Percentiles rank a stretch among this genome's conserved stretches.
phyloP scores from a whole-genome alignment of 2,113 vertebrate genomes.

The Mesocricetus auratus region DNA sequence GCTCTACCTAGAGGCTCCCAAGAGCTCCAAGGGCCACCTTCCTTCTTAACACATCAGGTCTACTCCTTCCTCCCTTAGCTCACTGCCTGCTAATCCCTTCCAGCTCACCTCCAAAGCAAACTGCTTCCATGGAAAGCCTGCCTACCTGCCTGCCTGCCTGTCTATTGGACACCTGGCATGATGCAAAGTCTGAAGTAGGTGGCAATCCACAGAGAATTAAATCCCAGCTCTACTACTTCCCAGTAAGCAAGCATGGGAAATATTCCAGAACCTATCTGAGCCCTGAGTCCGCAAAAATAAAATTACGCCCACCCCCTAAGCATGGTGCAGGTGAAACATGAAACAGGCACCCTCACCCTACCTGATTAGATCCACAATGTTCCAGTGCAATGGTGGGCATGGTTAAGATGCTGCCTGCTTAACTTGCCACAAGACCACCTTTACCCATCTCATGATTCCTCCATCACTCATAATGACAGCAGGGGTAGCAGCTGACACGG shows the following conservation, averaged over 20 bases:
- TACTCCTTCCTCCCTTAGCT: not conserved
- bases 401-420: rapidly evolving
- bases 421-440: not conserved
- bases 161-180: rapidly evolving
- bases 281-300: not conserved
- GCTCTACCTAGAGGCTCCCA: too few species aligned
- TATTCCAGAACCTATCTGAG: not conserved
- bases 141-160: not conserved
- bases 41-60: not conserved
- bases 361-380: too few species aligned
- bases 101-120: not conserved
- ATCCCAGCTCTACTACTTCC: not conserved
- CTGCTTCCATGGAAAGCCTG: not conserved
- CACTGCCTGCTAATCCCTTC: rapidly evolving
- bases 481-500: not conserved
- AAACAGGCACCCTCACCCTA: rapidly evolving
- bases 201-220: not conserved
- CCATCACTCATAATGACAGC: rapidly evolving
- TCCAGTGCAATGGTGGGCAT: not conserved
- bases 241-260: not conserved
- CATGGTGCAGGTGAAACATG: rapidly evolving
- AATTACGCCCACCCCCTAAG: rapidly evolving
- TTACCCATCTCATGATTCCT: too few species aligned
- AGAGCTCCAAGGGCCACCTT: rapidly evolving
- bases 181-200: rapidly evolving